Conservation (phyloP, 1,140 invertebrate genomes). For the Stegodyphus dumicola region DNA sequence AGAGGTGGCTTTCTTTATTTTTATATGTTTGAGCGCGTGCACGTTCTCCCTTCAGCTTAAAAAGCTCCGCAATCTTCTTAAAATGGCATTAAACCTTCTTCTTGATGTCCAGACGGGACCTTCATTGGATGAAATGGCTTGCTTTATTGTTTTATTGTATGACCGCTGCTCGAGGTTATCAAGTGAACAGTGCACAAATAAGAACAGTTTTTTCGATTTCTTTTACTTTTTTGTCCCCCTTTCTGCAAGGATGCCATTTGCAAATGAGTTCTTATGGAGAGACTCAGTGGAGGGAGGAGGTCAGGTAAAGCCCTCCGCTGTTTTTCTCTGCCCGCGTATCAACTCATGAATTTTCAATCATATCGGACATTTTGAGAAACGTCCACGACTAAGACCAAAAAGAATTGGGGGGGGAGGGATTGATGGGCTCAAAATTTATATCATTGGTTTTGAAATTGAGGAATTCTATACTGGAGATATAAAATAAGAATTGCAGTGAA, state of each 20-base stretch:
- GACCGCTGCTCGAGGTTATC: slow-evolving; percentile 14
- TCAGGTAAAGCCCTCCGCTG: background rate
- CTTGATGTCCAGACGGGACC: slow-evolving; percentile 38
- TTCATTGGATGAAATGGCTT: slow-evolving; percentile 50
- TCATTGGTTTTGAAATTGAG: background rate
- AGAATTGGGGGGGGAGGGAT: background rate
- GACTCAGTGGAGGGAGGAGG: background rate
- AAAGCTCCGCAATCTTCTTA: slow-evolving; percentile 50
- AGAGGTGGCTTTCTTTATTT: slow-evolving; percentile 47
- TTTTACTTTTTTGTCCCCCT: slow-evolving; percentile 9
- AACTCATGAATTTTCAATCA: slow-evolving; percentile 38
- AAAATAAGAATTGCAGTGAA: too few relatives aligned
- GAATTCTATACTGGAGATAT: too few relatives aligned
- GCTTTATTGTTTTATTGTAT: slow-evolving; percentile 58
- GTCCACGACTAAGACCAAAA: background rate
- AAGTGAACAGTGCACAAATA: slow-evolving; percentile 32
- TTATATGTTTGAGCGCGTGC: slow-evolving; percentile 24
- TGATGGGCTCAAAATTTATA: background rate
- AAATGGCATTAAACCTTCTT: slow-evolving; percentile 53
- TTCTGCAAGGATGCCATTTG: slow-evolving; percentile 28
- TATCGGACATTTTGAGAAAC: slow-evolving; percentile 6
- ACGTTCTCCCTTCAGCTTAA: slow-evolving; percentile 48
- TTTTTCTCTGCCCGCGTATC: slow-evolving; percentile 1
- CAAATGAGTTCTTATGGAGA: slow-evolving; percentile 41
- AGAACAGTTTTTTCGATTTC: slow-evolving; percentile 33